These are phyloP conservation scores for Rissa tridactyla DNA, from an alignment of 2,113 vertebrate species.

Conservation along the genomic window DNA sequence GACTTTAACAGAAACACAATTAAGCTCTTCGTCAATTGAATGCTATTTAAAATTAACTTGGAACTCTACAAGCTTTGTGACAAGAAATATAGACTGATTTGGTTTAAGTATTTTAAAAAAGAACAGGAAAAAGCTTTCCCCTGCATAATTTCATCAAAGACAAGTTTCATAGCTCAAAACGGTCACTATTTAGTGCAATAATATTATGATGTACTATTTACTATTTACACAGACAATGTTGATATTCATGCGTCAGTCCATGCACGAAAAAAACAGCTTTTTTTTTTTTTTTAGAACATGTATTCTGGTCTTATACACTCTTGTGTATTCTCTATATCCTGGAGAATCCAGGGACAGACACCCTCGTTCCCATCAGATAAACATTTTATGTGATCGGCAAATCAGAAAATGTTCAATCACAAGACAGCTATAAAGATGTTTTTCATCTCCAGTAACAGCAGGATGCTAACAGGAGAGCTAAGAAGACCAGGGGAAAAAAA, in stretches of 20 bases:
- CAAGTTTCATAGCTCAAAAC: not conserved
- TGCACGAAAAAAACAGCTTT: not conserved
- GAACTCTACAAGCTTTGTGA: not conserved
- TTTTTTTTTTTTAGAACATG: not conserved
- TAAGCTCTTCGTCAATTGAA: not conserved
- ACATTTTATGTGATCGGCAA: conserved; percentile 59
- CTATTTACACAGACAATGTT: not conserved
- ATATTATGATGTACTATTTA: not conserved
- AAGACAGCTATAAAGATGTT: conserved; percentile 58
- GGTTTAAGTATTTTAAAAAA: not conserved
- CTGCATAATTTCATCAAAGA: not conserved
- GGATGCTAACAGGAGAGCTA: conserved; percentile 64
- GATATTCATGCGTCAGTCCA: not conserved
- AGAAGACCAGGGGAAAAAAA: not conserved
- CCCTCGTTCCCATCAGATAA: not conserved
- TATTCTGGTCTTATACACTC: not conserved
- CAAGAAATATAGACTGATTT: not conserved
- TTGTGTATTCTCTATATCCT: not conserved
- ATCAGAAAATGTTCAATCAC: conserved; percentile 70
- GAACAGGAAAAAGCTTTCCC: not conserved
- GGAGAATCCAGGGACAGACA: not conserved
- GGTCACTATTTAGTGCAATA: not conserved
- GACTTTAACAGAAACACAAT: not conserved
- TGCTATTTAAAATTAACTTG: not conserved
- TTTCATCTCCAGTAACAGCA: conserved; percentile 68